phyloP scores from a whole-genome alignment of 2,797 vertebrate genomes.

The Pseudochirops corinnae region DNA sequence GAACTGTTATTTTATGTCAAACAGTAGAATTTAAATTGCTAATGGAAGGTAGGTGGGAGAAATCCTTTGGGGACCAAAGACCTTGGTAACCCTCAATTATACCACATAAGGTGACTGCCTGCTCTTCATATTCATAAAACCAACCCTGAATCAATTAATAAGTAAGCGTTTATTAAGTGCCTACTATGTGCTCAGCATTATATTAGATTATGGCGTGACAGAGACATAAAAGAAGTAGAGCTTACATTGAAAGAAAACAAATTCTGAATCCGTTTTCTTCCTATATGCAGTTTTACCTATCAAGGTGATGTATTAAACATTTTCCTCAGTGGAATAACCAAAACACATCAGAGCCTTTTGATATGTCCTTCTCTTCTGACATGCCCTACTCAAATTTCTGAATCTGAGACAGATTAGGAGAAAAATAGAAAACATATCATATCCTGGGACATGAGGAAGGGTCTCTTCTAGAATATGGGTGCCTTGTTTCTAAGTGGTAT shows the following conservation, averaged over 20 bases:
- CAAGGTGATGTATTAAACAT: neutral
- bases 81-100: neutral
- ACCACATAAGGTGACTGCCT: neutral
- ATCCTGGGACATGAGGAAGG: neutral
- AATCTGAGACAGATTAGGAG: neutral
- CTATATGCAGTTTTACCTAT: neutral
- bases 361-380: neutral
- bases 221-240: neutral
- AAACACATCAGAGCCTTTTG: neutral
- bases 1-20: neutral
- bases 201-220: neutral
- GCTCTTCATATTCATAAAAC: neutral
- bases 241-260: neutral
- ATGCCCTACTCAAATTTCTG: conserved; percentile 12
- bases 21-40: conserved; percentile 5
- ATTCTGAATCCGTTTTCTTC: neutral
- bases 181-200: neutral
- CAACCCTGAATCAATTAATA: neutral
- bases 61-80: neutral
- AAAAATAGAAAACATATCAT: neutral
- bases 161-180: neutral
- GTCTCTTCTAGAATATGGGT: neutral
- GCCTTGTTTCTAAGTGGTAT: neutral
- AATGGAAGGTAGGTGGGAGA: neutral
- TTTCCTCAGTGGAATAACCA: neutral